Percentiles rank a stretch among this genome's conserved stretches.
These are phyloP conservation scores for Coptotermes formosanus DNA, from an alignment of 1,140 invertebrate genomes.

Conservation along the genomic window DNA sequence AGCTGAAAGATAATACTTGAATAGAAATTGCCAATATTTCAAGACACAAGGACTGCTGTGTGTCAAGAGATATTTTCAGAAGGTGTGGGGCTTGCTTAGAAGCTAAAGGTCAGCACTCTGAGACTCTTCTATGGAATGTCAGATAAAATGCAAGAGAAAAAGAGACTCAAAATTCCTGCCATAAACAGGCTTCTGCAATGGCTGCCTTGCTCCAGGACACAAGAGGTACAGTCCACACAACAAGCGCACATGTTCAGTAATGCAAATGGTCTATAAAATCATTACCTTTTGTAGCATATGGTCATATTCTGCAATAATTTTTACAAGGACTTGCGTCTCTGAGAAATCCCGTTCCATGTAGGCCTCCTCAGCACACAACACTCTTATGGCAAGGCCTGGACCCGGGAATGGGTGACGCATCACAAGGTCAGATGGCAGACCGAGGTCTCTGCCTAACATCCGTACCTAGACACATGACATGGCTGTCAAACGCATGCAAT, in stretches of 20 bases:
- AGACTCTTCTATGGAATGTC: too few relatives aligned
- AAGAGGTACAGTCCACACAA: too few relatives aligned
- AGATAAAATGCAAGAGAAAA: too few relatives aligned
- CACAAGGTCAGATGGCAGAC: constrained; percentile 81
- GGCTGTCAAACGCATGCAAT: neutral
- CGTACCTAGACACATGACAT: constrained; percentile 47
- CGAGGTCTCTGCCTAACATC: constrained; percentile 81
- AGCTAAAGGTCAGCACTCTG: too few relatives aligned
- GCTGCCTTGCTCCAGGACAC: too few relatives aligned
- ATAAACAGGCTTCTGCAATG: too few relatives aligned
- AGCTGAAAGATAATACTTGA: too few relatives aligned
- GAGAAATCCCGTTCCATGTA: constrained; percentile 93
- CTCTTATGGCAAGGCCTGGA: constrained; percentile 89
- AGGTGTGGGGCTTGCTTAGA: too few relatives aligned
- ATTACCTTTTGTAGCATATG: constrained; percentile 82
- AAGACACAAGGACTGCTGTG: too few relatives aligned
- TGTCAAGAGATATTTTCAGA: too few relatives aligned
- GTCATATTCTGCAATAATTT: constrained; percentile 91
- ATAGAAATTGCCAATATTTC: too few relatives aligned
- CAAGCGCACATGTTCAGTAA: neutral
- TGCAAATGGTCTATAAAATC: neutral
- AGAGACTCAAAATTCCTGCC: too few relatives aligned
- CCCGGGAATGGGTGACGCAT: constrained; percentile 97
- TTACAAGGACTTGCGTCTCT: constrained; percentile 91
- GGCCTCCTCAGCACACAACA: constrained; percentile 95